These are phyloP conservation scores for Polietes domitor DNA, from an alignment of 2,888 invertebrate genomes.

Conservation along the genomic window DNA sequence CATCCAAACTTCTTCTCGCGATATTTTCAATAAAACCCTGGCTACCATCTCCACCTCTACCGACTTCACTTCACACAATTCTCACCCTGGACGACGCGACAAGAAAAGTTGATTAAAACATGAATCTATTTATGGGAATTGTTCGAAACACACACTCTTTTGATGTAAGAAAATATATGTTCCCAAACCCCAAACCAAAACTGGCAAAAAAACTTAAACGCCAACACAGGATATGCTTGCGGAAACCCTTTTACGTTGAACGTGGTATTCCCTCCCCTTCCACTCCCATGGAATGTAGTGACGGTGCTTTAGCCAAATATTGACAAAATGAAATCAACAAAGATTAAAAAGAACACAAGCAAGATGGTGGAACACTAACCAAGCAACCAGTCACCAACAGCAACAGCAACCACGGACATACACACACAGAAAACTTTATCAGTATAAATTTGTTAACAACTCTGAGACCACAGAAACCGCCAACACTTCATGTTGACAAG, in stretches of 20 bases:
- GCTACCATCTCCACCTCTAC: no score
- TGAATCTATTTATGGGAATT: constrained; percentile 1
- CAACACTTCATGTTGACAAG: constrained; percentile 36
- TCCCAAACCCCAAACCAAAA: not conserved
- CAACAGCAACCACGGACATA: not conserved
- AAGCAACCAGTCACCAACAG: not conserved
- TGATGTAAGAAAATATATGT: not conserved
- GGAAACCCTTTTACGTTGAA: not conserved
- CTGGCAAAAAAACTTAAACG: not conserved
- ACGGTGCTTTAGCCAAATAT: constrained; percentile 9
- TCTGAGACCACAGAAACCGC: constrained; percentile 35
- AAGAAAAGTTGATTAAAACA: not conserved
- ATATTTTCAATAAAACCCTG: no score
- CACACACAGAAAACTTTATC: constrained; percentile 1
- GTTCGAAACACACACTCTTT: not conserved
- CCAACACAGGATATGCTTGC: not conserved
- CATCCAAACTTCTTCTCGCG: no score
- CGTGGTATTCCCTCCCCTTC: not conserved
- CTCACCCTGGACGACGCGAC: not conserved
- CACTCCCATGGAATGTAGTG: not conserved
- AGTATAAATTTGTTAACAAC: constrained; percentile 42
- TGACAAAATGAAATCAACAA: constrained; percentile 18
- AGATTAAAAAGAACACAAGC: constrained; percentile 5
- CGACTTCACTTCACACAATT: not conserved
- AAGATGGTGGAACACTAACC: not conserved